Evolutionary conservation across 2,113 vertebrate species (phyloP).

Genomic region (Eolophus roseicapilla): DNA sequence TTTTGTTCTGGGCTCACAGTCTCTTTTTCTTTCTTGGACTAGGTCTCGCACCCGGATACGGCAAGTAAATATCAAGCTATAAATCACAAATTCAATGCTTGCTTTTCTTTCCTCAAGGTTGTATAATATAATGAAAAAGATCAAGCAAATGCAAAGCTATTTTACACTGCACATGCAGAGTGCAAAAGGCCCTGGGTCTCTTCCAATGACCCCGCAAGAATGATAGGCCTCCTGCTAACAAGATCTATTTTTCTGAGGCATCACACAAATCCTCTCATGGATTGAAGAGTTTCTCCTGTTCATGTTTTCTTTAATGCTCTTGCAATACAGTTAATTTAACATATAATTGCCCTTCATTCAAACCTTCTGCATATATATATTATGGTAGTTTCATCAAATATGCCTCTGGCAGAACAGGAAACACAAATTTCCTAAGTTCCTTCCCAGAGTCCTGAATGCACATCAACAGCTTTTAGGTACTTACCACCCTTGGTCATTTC

Average conservation of each 20-base stretch:
- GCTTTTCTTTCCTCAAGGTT: constrained; percentile 67
- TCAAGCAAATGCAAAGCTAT: constrained; percentile 46
- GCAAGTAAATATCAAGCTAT: constrained; percentile 57
- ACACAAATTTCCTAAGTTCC: neutral
- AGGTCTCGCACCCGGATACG: constrained; percentile 48
- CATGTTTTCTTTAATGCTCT: constrained; percentile 53
- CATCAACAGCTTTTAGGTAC: constrained; percentile 27
- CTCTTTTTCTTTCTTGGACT: constrained; percentile 56
- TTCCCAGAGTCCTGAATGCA: neutral
- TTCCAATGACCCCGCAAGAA: neutral
- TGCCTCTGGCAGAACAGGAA: constrained; percentile 35
- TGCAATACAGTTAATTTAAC: constrained; percentile 41
- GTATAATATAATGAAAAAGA: constrained; percentile 48
- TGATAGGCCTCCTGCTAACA: constrained; percentile 48
- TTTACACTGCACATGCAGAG: constrained; percentile 11
- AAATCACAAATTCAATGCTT: constrained; percentile 44
- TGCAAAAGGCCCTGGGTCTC: constrained; percentile 44
- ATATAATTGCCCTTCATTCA: constrained; percentile 41
- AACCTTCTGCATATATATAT: constrained; percentile 3
- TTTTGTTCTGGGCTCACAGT: constrained; percentile 49
- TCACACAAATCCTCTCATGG: constrained; percentile 41
- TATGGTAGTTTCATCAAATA: neutral
- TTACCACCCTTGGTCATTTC: neutral
- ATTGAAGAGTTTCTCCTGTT: constrained; percentile 43
- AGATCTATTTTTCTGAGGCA: constrained; percentile 27